Conservation (phyloP, 2,797 vertebrate genomes). For the Spea hammondii region DNA sequence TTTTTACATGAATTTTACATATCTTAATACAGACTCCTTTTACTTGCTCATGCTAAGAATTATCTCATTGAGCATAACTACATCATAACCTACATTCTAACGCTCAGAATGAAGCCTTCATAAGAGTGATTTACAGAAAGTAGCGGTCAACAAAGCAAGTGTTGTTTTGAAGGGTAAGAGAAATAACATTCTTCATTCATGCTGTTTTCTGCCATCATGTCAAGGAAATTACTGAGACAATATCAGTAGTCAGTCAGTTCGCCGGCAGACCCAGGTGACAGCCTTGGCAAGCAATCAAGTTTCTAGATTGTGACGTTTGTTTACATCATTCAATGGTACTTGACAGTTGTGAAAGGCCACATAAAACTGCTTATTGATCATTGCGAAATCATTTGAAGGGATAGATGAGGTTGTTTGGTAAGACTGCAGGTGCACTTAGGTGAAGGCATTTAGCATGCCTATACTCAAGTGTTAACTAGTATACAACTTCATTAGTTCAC, state of each 20-base stretch:
- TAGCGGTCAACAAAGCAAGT: background rate
- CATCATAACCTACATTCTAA: too few relatives aligned
- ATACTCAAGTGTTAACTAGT: conserved; percentile 77
- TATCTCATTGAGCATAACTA: too few relatives aligned
- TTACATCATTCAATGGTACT: conserved; percentile 91
- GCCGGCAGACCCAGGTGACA: conserved; percentile 59
- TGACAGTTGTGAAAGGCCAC: conserved; percentile 96
- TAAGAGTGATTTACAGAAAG: too few relatives aligned
- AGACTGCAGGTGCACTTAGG: conserved; percentile 72
- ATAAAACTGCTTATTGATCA: conserved; percentile 96
- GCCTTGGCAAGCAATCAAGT: conserved; percentile 85
- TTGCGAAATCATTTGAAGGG: conserved; percentile 90
- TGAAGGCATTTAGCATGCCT: conserved; percentile 77
- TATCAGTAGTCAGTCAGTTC: conserved; percentile 73
- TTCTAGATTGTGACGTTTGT: conserved; percentile 89
- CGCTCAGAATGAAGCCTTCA: too few relatives aligned
- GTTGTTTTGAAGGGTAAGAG: background rate
- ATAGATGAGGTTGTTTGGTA: conserved; percentile 89
- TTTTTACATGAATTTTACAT: too few relatives aligned
- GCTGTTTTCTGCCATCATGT: conserved; percentile 53
- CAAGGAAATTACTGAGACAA: conserved; percentile 62
- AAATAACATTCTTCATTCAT: conserved; percentile 16
- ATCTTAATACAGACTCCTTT: too few relatives aligned
- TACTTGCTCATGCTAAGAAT: too few relatives aligned
- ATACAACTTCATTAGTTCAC: conserved; percentile 96